These are phyloP conservation scores for Apostichopus parvimensis DNA, from an alignment of 35 echinoderm and acorn worm genomes.

Conservation along the genomic window DNA sequence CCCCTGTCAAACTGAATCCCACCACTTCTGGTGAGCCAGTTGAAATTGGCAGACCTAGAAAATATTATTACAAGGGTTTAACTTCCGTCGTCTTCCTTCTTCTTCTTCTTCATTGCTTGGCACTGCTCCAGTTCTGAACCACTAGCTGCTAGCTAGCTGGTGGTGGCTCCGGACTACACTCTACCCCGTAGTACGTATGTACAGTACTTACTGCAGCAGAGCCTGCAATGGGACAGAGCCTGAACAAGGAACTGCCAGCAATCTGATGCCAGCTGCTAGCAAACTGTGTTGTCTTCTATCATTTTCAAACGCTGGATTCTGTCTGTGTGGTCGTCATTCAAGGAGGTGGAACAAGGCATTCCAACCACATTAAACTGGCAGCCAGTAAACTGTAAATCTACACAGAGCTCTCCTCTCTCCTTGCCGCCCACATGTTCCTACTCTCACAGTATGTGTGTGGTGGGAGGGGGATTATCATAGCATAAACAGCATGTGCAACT, in stretches of 20 bases:
- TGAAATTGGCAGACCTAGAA: conserved; percentile 19
- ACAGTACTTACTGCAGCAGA: conserved; percentile 8
- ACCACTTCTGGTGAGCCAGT: not conserved
- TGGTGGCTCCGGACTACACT: no score
- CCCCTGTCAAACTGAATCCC: conserved; percentile 12
- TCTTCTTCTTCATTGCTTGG: not conserved
- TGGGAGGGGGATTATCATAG: conserved; percentile 29
- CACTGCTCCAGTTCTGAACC: conserved; percentile 27
- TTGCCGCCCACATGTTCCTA: conserved; percentile 2
- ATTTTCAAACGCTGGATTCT: conserved; percentile 3
- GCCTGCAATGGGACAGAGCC: not conserved
- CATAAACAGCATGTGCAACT: not conserved
- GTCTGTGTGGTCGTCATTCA: conserved; percentile 47
- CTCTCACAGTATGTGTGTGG: conserved; percentile 25
- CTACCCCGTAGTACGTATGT: no score
- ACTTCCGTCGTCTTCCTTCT: not conserved
- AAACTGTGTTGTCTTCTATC: conserved; percentile 13
- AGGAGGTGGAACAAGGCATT: conserved; percentile 30
- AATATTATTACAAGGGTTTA: not conserved
- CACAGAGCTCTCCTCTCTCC: not conserved
- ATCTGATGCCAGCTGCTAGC: conserved; percentile 13
- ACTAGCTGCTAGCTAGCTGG: not conserved
- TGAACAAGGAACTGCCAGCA: not conserved
- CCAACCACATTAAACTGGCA: conserved; percentile 44
- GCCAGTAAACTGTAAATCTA: not conserved